Evolutionary conservation across 1,140 invertebrate species (phyloP).

Genomic region (Drosophila bocqueti): DNA sequence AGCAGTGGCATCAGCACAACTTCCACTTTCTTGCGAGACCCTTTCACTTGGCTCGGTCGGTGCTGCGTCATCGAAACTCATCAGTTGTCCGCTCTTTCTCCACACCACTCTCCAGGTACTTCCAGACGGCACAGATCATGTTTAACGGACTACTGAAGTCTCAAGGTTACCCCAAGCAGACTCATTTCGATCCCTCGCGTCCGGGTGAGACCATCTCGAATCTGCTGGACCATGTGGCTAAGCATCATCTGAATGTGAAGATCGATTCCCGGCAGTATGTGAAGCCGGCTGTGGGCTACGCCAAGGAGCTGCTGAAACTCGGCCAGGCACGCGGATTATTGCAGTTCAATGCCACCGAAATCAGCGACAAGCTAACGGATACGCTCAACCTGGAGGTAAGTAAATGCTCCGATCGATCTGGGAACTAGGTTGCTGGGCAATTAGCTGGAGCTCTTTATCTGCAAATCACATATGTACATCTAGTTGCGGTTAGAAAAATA

Average conservation of each 20-base stretch:
- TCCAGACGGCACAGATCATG: slow-evolving; percentile 89
- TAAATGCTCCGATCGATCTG: slow-evolving; percentile 14
- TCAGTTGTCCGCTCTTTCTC: slow-evolving; percentile 43
- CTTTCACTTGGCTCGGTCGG: slow-evolving; percentile 63
- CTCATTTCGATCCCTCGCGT: slow-evolving; percentile 89
- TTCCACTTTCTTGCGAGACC: slow-evolving; percentile 77
- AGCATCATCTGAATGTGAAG: slow-evolving; percentile 89
- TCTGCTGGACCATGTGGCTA: slow-evolving; percentile 89
- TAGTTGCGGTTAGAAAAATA: slow-evolving; percentile 9
- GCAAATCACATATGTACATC: not conserved
- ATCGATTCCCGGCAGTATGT: slow-evolving; percentile 90
- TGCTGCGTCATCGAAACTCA: slow-evolving; percentile 69
- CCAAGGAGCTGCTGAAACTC: slow-evolving; percentile 89
- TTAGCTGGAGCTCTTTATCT: slow-evolving; percentile 33
- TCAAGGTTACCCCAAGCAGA: slow-evolving; percentile 90
- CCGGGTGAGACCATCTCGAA: slow-evolving; percentile 89
- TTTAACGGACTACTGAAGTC: slow-evolving; percentile 91
- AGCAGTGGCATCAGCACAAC: slow-evolving; percentile 37
- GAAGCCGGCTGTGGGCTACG: slow-evolving; percentile 90
- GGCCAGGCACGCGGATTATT: slow-evolving; percentile 89
- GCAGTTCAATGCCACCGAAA: slow-evolving; percentile 87
- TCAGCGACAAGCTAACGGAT: slow-evolving; percentile 91
- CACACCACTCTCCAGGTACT: slow-evolving; percentile 86
- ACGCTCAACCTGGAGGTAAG: slow-evolving; percentile 90
- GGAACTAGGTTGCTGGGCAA: slow-evolving; percentile 43